These are phyloP conservation scores for Paracentrotus lividus DNA, from an alignment of 53 echinoderm and acorn worm genomes.

Conservation along the genomic window DNA sequence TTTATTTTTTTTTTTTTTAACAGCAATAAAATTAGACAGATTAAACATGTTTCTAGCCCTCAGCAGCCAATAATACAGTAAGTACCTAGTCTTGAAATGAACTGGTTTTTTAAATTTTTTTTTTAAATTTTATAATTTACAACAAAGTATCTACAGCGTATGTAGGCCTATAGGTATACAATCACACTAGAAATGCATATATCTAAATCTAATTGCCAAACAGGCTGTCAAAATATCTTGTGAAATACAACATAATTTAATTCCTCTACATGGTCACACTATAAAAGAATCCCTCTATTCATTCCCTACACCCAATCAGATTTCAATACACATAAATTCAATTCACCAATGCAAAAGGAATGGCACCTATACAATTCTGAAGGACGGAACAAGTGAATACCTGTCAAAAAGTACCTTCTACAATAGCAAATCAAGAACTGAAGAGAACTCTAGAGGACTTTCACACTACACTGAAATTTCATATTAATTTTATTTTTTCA, in stretches of 20 bases:
- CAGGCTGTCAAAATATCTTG: not conserved
- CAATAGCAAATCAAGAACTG: not conserved
- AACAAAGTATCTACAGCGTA: too few species aligned
- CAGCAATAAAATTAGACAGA: too few species aligned
- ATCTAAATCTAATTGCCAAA: not conserved
- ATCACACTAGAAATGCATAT: not conserved
- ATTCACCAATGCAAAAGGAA: not conserved
- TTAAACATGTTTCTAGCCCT: too few species aligned
- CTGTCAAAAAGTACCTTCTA: constrained; percentile 16
- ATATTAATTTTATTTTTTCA: not conserved
- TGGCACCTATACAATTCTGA: constrained; percentile 45
- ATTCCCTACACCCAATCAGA: not conserved
- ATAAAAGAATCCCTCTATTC: constrained; percentile 21
- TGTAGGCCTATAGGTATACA: not conserved
- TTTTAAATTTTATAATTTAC: too few species aligned
- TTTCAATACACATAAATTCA: not conserved
- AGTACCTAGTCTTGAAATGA: too few species aligned
- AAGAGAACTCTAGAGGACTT: not conserved
- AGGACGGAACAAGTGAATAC: constrained; percentile 31
- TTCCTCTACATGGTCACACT: not conserved
- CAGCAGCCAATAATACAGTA: too few species aligned
- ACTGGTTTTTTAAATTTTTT: too few species aligned
- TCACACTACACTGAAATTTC: not conserved
- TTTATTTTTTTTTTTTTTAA: too few species aligned
- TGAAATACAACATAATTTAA: constrained; percentile 16